Percentiles rank a stretch among this genome's conserved stretches.
Conservation (phyloP, 2,888 invertebrate species). For the Drosophila austrosaltans region DNA sequence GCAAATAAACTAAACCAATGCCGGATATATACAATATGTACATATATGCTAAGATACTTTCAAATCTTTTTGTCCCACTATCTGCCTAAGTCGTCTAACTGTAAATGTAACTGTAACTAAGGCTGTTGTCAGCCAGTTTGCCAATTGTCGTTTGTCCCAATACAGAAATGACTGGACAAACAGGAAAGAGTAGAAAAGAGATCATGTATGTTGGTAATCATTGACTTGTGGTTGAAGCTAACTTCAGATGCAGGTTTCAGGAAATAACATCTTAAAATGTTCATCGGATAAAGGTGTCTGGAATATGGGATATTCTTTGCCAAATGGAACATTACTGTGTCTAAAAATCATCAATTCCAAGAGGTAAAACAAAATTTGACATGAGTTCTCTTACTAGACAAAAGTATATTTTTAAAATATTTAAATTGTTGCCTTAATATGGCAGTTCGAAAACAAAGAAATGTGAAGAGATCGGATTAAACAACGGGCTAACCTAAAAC, state of each 20-base stretch:
- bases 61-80: constrained; percentile 41
- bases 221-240: constrained; percentile 32
- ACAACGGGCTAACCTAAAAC: no score
- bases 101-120: constrained; percentile 45
- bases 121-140: constrained; percentile 54
- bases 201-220: constrained; percentile 28
- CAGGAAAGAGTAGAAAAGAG: not conserved
- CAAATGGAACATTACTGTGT: no score
- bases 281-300: no score
- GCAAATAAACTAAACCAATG: constrained; percentile 58
- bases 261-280: no score
- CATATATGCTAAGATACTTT: constrained; percentile 34
- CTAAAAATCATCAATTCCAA: no score
- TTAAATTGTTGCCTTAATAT: no score
- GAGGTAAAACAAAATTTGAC: no score
- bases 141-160: constrained; percentile 50
- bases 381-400: no score
- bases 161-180: constrained; percentile 22
- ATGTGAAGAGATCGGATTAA: no score
- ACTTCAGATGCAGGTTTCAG: constrained; percentile 21
- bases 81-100: constrained; percentile 22
- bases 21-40: constrained; percentile 47
- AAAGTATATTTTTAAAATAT: no score
- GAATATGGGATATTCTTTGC: no score
- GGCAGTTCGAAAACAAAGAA: no score